phyloP scores from a whole-genome alignment of 2,888 invertebrate species.

The Slavum lentiscoides region DNA sequence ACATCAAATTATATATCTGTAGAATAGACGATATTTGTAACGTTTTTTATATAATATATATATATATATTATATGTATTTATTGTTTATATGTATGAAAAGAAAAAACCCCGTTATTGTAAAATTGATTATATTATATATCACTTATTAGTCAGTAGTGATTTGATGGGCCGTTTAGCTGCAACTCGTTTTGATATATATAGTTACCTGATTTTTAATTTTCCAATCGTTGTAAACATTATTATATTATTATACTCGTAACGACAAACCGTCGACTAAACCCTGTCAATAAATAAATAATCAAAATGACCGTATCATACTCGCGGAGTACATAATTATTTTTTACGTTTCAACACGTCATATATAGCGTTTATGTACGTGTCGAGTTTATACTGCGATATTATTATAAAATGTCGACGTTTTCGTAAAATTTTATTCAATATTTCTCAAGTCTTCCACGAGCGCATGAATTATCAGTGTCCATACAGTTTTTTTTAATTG shows the following conservation, averaged over 20 bases:
- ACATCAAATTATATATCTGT: slow-evolving; percentile 23
- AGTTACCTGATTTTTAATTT: background rate
- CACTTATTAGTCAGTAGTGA: slow-evolving; percentile 34
- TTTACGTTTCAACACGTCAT: background rate
- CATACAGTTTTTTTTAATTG: no score
- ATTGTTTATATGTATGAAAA: background rate
- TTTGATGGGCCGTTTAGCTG: slow-evolving; percentile 29
- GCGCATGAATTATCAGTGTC: no score
- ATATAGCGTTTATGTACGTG: background rate
- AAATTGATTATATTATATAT: slow-evolving; percentile 5
- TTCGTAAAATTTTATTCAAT: no score
- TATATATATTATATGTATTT: no score
- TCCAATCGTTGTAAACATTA: background rate
- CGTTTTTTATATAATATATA: slow-evolving; percentile 25
- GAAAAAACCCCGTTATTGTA: background rate
- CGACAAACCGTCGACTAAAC: no score
- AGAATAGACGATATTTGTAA: slow-evolving; percentile 34
- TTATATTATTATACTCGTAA: background rate
- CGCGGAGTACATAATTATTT: no score
- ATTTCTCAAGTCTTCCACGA: no score
- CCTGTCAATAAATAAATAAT: no score
- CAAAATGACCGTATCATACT: no score
- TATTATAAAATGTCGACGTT: no score
- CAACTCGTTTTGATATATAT: slow-evolving; percentile 12
- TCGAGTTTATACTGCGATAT: no score